Evolutionary conservation across 1,140 invertebrate genomes (phyloP), one percentile per base, ranked within the genome.

Genomic region (Mya arenaria): DNA sequence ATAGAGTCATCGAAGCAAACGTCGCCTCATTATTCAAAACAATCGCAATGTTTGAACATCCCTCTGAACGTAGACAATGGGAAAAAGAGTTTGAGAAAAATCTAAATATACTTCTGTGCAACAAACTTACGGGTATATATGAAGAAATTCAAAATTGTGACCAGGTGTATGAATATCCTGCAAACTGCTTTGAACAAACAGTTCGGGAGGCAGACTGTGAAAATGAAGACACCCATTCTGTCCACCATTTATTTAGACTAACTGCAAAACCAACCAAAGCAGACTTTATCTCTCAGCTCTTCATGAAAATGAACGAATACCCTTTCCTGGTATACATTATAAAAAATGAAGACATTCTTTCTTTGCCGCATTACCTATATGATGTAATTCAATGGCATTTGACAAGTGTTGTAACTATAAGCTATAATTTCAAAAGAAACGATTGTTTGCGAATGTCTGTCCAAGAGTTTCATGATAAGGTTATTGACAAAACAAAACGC

Each of bases 351-450:
- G 4, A 5, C 19, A 10, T 25, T 19, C 34, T 79, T 25, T n/a
- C 5, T 2, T 52, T 79, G 0, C 63, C 65, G 23, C 58, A 68
- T 6, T 52, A 79, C 25, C 55, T 79, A 10, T 37, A 58, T 28
- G n/a, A 39, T 28, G 69, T 79, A 15, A 19, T 79, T 17, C 65
- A 69, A 15, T 79, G 75, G 75, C 75, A 79, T 32, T n/a, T 68
- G 48, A 6, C 44, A 60, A 30, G 37, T 6, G 28, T 66, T 58
- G 32, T 56, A 28, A 79, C 66, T 19, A 15, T 60, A 3, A 69
- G 48, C 44, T 79, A 79, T 23, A n/a, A 3, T 10, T 41, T 79
- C 23, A 79, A 79, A 58, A 41, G 65, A 30, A n/a, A 36, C 19
- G n/a, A 58, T 15, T 79, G 63, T 68, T 28, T 66, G n/a, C 30